Evolutionary conservation across 2,888 invertebrate species (phyloP).

Genomic region (Diadegma fenestrale): DNA sequence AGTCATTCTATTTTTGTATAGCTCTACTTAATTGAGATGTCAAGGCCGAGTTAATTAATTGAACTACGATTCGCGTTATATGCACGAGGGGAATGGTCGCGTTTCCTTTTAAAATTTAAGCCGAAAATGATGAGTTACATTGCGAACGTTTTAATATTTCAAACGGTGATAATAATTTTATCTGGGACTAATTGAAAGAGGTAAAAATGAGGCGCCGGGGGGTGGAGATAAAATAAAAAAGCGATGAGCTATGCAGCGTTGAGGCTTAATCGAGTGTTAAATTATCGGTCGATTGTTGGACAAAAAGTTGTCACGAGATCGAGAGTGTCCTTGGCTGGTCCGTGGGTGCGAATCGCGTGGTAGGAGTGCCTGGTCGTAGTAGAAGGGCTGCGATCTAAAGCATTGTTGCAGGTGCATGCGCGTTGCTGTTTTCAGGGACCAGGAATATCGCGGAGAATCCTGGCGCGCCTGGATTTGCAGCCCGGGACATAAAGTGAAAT

Average conservation of each 20-base stretch:
- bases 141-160: no score
- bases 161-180: neutral
- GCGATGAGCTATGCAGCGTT: constrained; percentile 19
- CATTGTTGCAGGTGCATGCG: constrained; percentile 66
- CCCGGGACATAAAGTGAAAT: constrained; percentile 63
- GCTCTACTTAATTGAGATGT: no score
- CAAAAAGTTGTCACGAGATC: constrained; percentile 51
- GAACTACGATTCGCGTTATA: no score
- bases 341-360: neutral
- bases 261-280: constrained; percentile 61
- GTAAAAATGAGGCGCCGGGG: constrained; percentile 3
- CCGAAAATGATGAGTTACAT: no score
- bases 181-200: neutral
- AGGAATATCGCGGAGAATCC: constrained; percentile 57
- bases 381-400: constrained; percentile 52
- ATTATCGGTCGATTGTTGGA: constrained; percentile 57
- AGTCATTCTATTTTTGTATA: no score
- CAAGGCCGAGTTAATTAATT: no score
- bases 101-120: no score
- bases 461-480: constrained; percentile 69
- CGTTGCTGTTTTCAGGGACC: constrained; percentile 61
- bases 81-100: no score
- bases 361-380: constrained; percentile 13
- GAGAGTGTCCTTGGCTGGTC: constrained; percentile 48
- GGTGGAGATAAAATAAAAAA: constrained; percentile 29